Conservation (phyloP, 2,888 invertebrate genomes). For the Frankliniella fusca region DNA sequence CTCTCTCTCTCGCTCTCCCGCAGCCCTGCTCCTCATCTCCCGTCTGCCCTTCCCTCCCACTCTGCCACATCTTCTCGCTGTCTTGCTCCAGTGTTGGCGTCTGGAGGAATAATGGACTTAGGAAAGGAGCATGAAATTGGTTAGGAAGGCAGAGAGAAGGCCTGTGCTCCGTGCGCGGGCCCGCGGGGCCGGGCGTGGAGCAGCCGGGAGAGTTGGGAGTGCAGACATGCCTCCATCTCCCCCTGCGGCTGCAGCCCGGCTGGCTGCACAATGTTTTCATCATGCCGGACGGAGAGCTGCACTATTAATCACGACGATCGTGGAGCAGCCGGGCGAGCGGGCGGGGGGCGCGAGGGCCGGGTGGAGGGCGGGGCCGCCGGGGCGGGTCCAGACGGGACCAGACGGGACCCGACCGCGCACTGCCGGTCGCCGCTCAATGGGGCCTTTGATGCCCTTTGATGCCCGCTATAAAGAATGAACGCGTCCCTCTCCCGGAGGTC, state of each 20-base stretch:
- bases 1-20: neutral
- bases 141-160: neutral
- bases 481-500: too few relatives aligned
- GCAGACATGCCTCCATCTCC: neutral
- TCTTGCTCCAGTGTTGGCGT: neutral
- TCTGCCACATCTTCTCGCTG: neutral
- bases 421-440: too few relatives aligned
- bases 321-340: too few relatives aligned
- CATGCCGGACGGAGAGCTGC: neutral
- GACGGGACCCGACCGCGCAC: too few relatives aligned
- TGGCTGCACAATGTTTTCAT: neutral
- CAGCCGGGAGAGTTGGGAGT: neutral
- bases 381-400: too few relatives aligned
- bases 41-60: neutral
- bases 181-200: neutral
- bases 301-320: neutral
- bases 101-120: neutral
- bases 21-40: neutral
- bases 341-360: too few relatives aligned
- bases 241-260: neutral
- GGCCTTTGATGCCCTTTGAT: too few relatives aligned
- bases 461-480: too few relatives aligned
- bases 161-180: neutral
- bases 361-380: too few relatives aligned
- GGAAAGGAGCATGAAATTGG: constrained; percentile 1